Conservation (phyloP, 1,140 invertebrate species). For the Macrotrachela quadricornifera region DNA sequence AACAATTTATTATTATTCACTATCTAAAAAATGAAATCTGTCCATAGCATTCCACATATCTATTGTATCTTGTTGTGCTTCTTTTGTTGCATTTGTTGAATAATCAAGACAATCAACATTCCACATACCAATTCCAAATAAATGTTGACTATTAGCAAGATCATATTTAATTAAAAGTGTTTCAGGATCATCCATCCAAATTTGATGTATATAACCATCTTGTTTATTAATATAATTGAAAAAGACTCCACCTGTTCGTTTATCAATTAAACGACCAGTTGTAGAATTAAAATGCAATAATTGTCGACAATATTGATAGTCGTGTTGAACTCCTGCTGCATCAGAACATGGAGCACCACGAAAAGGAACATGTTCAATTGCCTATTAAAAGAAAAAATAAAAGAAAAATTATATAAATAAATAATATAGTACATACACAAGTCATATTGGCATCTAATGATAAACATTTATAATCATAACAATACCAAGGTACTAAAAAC, state of each 20-base stretch:
- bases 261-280: neutral
- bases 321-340: constrained; percentile 24
- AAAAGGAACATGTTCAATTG: constrained; percentile 25
- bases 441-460: constrained; percentile 11
- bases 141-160: constrained; percentile 12
- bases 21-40: too few relatives aligned
- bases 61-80: constrained; percentile 8
- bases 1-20: too few relatives aligned
- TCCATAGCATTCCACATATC: constrained; percentile 17
- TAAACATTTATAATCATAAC: constrained; percentile 33
- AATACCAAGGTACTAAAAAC: constrained; percentile 61
- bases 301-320: constrained; percentile 15
- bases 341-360: constrained; percentile 30
- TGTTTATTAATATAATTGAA: constrained; percentile 17
- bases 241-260: constrained; percentile 8
- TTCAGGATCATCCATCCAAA: constrained; percentile 23
- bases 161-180: constrained; percentile 20
- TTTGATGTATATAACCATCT: constrained; percentile 13
- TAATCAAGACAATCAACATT: constrained; percentile 24
- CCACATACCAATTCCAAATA: constrained; percentile 32
- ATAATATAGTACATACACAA: too few relatives aligned
- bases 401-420: too few relatives aligned
- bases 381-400: constrained; percentile 11
- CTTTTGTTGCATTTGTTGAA: neutral
- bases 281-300: constrained; percentile 12